Conservation (phyloP, 1,140 invertebrate genomes). For the Ephestia elutella region DNA sequence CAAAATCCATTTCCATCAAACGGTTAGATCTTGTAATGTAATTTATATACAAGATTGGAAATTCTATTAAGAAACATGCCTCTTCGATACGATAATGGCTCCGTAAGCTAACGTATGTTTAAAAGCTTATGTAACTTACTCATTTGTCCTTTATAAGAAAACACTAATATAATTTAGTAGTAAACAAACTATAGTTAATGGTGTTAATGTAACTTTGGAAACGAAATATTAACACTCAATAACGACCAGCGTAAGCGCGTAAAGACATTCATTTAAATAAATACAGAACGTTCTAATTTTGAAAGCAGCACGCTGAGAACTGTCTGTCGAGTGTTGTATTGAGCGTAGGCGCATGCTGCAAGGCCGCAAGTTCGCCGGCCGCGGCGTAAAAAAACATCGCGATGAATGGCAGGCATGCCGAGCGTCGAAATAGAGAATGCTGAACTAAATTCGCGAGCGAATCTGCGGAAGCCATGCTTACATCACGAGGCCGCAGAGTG, state of each 20-base stretch:
- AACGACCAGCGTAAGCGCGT: neutral
- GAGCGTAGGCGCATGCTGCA: slow-evolving; percentile 47
- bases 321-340: slow-evolving; percentile 16
- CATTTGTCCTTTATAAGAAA: no score
- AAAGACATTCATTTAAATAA: slow-evolving; percentile 14
- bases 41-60: no score
- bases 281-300: slow-evolving; percentile 41
- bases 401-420: slow-evolving; percentile 49
- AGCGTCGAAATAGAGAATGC: neutral
- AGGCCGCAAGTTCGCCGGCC: slow-evolving; percentile 62
- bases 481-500: slow-evolving; percentile 8
- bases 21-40: no score
- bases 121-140: no score
- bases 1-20: no score
- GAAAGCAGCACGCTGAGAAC: slow-evolving; percentile 16
- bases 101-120: no score
- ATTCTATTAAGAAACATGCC: no score
- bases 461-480: slow-evolving; percentile 9
- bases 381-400: slow-evolving; percentile 39
- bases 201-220: no score
- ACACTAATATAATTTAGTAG: no score
- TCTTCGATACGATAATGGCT: no score
- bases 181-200: no score
- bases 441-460: slow-evolving; percentile 30
- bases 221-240: neutral